Conservation (phyloP, 2,888 invertebrate species). For the Cremastinae sp. region DNA sequence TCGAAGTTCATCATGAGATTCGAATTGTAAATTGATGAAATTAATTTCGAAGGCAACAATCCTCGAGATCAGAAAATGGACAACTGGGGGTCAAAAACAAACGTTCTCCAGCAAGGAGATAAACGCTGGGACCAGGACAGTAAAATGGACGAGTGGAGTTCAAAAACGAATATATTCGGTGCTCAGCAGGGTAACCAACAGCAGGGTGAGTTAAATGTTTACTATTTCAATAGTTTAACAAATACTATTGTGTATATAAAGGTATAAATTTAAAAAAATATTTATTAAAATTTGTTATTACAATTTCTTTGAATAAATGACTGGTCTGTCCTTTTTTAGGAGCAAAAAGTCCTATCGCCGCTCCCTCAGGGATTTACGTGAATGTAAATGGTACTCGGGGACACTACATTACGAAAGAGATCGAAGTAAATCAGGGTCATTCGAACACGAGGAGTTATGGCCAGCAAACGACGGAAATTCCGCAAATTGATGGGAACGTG, state of each 20-base stretch:
- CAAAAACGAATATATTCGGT: constrained; percentile 65
- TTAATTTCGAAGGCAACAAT: constrained; percentile 50
- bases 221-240: not conserved
- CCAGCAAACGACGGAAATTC: constrained; percentile 18
- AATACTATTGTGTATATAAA: too few species aligned
- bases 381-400: constrained; percentile 67
- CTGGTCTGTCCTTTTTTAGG: too few species aligned
- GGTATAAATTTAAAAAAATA: too few species aligned
- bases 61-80: constrained; percentile 59
- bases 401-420: constrained; percentile 68
- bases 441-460: constrained; percentile 67
- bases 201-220: constrained; percentile 59
- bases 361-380: constrained; percentile 65
- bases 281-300: too few species aligned
- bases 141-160: constrained; percentile 68
- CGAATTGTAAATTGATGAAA: not conserved
- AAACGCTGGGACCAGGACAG: constrained; percentile 61
- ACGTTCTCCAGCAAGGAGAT: constrained; percentile 62
- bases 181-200: constrained; percentile 49
- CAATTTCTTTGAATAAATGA: too few species aligned
- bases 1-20: not conserved
- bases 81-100: constrained; percentile 60
- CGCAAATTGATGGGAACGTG: constrained; percentile 31
- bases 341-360: constrained; percentile 26
- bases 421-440: constrained; percentile 71